phyloP scores from a whole-genome alignment of 2,797 vertebrate genomes.

The Hephaestus fuliginosus region DNA sequence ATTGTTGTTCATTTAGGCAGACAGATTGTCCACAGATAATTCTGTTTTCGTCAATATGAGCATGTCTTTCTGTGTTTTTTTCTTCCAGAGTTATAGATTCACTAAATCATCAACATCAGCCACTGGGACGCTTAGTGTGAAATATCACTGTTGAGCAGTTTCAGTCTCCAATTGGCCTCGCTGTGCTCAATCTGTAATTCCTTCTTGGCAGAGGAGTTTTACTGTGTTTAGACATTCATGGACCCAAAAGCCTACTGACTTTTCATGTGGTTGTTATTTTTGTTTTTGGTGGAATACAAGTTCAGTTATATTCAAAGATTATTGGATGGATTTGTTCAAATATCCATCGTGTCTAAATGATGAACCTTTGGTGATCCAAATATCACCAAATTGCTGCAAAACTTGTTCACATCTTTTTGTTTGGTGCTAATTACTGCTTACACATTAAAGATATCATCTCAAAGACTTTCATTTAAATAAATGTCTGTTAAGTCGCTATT shows the following conservation, averaged over 20 bases:
- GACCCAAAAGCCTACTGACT: too few species aligned
- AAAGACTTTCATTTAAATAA: too few species aligned
- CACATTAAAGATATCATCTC: not conserved
- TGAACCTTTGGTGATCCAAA: not conserved
- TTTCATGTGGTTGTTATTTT: not conserved
- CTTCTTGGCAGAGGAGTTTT: not conserved
- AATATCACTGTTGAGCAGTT: not conserved
- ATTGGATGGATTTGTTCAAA: not conserved
- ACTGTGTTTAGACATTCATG: not conserved
- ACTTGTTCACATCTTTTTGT: not conserved
- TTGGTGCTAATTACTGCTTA: not conserved
- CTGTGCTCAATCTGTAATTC: conserved; percentile 4
- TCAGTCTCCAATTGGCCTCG: not conserved
- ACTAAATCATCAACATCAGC: not conserved
- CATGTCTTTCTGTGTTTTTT: not conserved
- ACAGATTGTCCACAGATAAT: conserved; percentile 25
- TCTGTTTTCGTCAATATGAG: conserved; percentile 18
- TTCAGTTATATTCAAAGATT: not conserved
- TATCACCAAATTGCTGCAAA: not conserved
- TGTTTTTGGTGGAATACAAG: not conserved
- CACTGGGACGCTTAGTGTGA: not conserved
- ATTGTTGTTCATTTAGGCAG: conserved; percentile 47
- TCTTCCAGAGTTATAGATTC: not conserved
- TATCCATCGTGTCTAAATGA: not conserved
- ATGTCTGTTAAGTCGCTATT: too few species aligned